These are phyloP conservation scores for Sitophilus oryzae DNA, from an alignment of 1,140 invertebrate species.

Conservation along the genomic window DNA sequence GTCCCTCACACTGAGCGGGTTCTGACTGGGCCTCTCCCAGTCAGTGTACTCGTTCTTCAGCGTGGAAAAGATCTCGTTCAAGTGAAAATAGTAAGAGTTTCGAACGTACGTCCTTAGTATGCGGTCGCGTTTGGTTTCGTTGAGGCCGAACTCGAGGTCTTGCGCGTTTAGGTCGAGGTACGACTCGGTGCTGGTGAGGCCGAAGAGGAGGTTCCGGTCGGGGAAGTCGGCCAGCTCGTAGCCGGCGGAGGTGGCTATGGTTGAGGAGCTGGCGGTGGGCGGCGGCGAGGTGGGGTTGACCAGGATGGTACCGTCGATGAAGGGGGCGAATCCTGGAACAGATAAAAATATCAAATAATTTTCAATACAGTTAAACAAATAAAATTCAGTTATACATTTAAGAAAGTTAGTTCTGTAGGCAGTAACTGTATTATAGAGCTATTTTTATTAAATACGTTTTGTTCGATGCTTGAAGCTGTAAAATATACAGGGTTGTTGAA, in stretches of 20 bases:
- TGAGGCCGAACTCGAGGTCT: constrained; percentile 77
- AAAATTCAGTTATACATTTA: neutral
- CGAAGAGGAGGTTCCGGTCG: constrained; percentile 70
- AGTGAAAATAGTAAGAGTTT: constrained; percentile 82
- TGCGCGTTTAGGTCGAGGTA: constrained; percentile 70
- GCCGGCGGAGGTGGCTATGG: constrained; percentile 56
- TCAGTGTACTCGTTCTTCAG: constrained; percentile 90
- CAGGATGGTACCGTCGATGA: constrained; percentile 78
- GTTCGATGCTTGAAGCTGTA: no score
- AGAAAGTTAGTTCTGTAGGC: no score
- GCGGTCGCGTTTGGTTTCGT: constrained; percentile 74
- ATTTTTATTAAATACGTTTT: no score
- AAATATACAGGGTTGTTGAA: no score
- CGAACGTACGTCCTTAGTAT: constrained; percentile 82
- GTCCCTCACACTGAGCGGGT: constrained; percentile 69
- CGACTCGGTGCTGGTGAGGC: constrained; percentile 64
- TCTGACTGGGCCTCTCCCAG: constrained; percentile 75
- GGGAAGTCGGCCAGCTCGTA: constrained; percentile 77
- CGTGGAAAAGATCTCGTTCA: constrained; percentile 86
- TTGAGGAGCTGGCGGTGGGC: constrained; percentile 30
- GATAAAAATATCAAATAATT: no score
- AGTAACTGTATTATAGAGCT: no score
- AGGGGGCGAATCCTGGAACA: constrained; percentile 71
- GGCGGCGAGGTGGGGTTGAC: constrained; percentile 48
- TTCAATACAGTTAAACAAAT: no score